Evolutionary conservation across 2,797 vertebrate genomes (phyloP), one percentile per base, ranked within the genome.

Genomic region (Protonibea diacanthus): DNA sequence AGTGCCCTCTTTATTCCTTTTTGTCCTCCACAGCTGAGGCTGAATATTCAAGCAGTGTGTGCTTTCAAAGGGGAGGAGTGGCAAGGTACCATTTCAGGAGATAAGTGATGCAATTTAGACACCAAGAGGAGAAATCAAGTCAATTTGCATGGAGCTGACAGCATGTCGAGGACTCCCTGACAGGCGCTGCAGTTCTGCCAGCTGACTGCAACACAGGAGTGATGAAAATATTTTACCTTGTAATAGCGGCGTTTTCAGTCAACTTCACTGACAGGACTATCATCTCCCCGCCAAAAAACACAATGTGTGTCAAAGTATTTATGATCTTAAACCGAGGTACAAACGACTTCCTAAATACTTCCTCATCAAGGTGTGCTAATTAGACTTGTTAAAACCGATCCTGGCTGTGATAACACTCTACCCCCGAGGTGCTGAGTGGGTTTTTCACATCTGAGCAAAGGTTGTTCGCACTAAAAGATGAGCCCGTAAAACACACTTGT

Each of bases 81-180:
- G 74, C 61, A 49, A 78, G 77, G 81, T 68, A 66, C 58, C 66
- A 53, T 80, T 76, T 83, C 67, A 63, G 83, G 38, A 80, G 85
- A 71, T 82, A 86, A 87, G 80, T 94, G 94, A 93, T 88, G 91
- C 88, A 93, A 94, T 88, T 81, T 89, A 77, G 74, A 87, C 85
- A 72, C 60, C 62, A 60, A 81, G 67, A 87, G 57, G 84, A 83
- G 92, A 90, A 90, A 91, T 87, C 71, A 49, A 58, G 69, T 78
- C 42, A 51, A 86, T 91, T 84, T 90, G 81, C 86, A 90, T 79
- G 80, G 57, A 60, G 80, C 70, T 76, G 85, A 78, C 87, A 85
- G 79, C 59, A 29, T 18, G 79, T 63, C 17, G 79, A 86, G 60
- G 74, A 61, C 73, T 80, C 60, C 67, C 81, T 77, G 82, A 82